Percentiles rank a stretch among this genome's conserved stretches.
These are phyloP conservation scores for Rhodeus uyekii DNA, from an alignment of 2,797 vertebrate species.

Conservation along the genomic window DNA sequence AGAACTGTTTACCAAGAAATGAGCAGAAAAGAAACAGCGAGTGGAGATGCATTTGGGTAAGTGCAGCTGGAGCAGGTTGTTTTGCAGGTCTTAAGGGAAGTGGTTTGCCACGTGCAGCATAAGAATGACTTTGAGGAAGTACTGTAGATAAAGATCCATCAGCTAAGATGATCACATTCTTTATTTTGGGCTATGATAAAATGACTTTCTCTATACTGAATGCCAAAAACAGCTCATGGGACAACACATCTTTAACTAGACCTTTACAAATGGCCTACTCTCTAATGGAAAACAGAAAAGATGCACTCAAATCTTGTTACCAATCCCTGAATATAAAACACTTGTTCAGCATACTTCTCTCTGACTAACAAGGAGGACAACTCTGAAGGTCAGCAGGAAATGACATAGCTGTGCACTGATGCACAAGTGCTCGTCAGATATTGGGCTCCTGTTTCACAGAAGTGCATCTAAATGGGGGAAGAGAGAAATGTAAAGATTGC, in stretches of 20 bases:
- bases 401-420: neutral
- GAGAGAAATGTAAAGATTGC: neutral
- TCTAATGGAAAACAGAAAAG: neutral
- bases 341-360: slow-evolving; percentile 3
- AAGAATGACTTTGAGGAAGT: slow-evolving; percentile 9
- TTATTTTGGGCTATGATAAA: neutral
- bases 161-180: neutral
- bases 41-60: neutral
- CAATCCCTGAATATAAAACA: neutral
- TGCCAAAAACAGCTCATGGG: neutral
- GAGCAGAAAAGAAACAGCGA: neutral
- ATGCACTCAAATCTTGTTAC: neutral
- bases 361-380: neutral
- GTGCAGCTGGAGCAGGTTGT: neutral
- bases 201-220: neutral
- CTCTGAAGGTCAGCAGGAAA: slow-evolving; percentile 21
- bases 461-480: neutral
- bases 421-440: neutral
- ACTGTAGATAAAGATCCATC: neutral
- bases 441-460: slow-evolving; percentile 29
- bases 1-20: neutral
- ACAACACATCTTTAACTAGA: neutral
- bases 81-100: slow-evolving; percentile 30
- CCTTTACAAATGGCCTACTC: neutral
- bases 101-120: slow-evolving; percentile 7